phyloP scores from a whole-genome alignment of 2,797 vertebrate genomes.

The Capromys pilorides region DNA sequence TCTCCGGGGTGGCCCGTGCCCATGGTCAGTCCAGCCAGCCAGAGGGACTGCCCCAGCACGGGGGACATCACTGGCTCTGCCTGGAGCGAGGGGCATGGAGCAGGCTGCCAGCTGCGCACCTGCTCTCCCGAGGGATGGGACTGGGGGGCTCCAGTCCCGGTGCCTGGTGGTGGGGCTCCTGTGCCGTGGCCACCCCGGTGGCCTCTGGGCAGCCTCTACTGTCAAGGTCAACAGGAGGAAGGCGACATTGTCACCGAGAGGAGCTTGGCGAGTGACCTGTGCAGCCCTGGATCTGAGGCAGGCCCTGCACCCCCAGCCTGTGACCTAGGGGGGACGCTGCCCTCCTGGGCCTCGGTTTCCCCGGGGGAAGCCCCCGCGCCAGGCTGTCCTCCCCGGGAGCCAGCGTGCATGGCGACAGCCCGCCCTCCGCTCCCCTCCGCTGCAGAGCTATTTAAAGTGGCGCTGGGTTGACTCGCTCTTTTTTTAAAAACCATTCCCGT shows the following conservation, averaged over 20 bases:
- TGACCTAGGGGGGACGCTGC: not conserved
- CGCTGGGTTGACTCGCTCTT: constrained; percentile 74
- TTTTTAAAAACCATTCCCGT: constrained; percentile 75
- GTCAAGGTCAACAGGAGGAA: not conserved
- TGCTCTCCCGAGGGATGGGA: not conserved
- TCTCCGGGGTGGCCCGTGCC: not conserved
- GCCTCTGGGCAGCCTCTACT: not conserved
- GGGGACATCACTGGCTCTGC: not conserved
- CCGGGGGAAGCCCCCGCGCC: not conserved
- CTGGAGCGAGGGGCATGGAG: not conserved
- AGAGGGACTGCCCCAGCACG: not conserved
- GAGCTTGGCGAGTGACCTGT: accelerated
- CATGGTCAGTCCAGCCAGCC: not conserved
- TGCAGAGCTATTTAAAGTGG: constrained; percentile 79
- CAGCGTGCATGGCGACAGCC: not conserved
- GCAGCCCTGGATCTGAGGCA: not conserved
- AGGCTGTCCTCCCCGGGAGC: not conserved
- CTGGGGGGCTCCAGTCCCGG: not conserved
- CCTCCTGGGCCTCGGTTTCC: constrained; percentile 19
- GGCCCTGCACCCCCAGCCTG: not conserved
- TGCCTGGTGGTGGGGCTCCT: not conserved
- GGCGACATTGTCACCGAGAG: not conserved
- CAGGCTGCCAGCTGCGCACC: not conserved
- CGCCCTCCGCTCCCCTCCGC: not conserved
- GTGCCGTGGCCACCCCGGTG: accelerated